Percentiles rank a stretch among this genome's conserved stretches.
Conservation (phyloP, 2,797 vertebrate genomes). For the Chelmon rostratus region DNA sequence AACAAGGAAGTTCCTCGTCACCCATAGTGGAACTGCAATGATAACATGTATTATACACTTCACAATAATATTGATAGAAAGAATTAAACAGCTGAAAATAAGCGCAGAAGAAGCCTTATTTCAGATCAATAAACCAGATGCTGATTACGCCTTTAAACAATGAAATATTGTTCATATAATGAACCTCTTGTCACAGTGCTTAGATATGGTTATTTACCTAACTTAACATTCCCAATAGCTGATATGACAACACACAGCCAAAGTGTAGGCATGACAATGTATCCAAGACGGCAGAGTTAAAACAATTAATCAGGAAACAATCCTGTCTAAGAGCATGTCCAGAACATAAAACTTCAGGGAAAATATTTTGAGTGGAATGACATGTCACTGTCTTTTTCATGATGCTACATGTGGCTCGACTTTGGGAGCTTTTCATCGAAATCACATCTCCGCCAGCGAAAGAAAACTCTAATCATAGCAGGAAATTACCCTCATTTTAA, state of each 20-base stretch:
- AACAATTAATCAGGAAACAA: slow-evolving; percentile 48
- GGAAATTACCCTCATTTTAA: slow-evolving; percentile 43
- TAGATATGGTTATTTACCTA: slow-evolving; percentile 78
- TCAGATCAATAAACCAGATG: slow-evolving; percentile 67
- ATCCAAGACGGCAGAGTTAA: slow-evolving; percentile 62
- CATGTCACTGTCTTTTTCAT: slow-evolving; percentile 49
- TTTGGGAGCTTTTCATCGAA: slow-evolving; percentile 70
- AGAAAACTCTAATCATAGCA: slow-evolving; percentile 53
- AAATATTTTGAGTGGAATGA: slow-evolving; percentile 59
- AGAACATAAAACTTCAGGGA: slow-evolving; percentile 26
- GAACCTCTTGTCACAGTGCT: slow-evolving; percentile 86
- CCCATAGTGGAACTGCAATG: slow-evolving; percentile 72
- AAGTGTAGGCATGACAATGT: slow-evolving; percentile 36
- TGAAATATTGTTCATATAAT: slow-evolving; percentile 72
- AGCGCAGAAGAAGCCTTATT: slow-evolving; percentile 54
- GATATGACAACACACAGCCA: slow-evolving; percentile 62
- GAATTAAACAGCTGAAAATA: slow-evolving; percentile 68
- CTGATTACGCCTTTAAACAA: slow-evolving; percentile 67
- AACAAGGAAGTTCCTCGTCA: slow-evolving; percentile 72
- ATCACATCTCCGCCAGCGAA: slow-evolving; percentile 57
- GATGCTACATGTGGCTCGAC: slow-evolving; percentile 84
- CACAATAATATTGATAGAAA: slow-evolving; percentile 72
- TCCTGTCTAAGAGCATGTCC: slow-evolving; percentile 41
- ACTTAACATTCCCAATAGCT: slow-evolving; percentile 78
- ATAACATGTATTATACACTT: slow-evolving; percentile 77